phyloP scores from a whole-genome alignment of 2,797 vertebrate genomes.

The Macropus fuliginosus region DNA sequence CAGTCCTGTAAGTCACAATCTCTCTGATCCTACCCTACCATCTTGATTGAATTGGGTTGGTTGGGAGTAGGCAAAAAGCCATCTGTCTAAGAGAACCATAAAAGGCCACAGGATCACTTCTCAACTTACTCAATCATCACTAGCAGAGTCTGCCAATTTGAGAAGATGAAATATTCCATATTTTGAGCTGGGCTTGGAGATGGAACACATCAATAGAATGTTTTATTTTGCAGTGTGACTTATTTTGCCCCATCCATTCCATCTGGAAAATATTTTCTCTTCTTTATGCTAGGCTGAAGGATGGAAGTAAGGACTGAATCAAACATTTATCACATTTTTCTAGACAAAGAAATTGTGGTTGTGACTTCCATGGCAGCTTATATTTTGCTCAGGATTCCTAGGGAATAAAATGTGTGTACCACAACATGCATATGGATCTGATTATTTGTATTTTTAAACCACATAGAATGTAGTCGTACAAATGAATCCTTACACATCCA shows the following conservation, averaged over 20 bases:
- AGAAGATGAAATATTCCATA: slow-evolving; percentile 17
- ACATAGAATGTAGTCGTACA: not conserved
- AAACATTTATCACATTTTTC: slow-evolving; percentile 2
- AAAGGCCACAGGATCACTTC: not conserved
- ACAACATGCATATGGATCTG: not conserved
- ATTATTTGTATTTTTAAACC: not conserved
- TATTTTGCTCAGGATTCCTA: slow-evolving; percentile 12
- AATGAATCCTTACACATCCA: not conserved
- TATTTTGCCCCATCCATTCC: slow-evolving; percentile 28
- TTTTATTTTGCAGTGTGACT: not conserved
- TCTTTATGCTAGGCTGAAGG: slow-evolving; percentile 29
- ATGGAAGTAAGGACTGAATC: slow-evolving; percentile 9
- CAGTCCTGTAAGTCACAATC: not conserved
- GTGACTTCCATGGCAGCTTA: slow-evolving; percentile 8
- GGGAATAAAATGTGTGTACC: not conserved
- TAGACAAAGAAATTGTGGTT: slow-evolving; percentile 26
- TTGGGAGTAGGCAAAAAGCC: not conserved
- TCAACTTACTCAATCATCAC: slow-evolving; percentile 26
- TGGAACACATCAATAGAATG: slow-evolving; percentile 22
- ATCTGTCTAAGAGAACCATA: not conserved
- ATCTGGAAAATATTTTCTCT: slow-evolving; percentile 39
- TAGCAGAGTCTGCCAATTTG: not conserved
- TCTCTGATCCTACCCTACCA: not conserved
- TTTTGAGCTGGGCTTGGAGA: slow-evolving; percentile 5
- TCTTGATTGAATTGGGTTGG: slow-evolving; percentile 7